Conservation (phyloP, 2,113 vertebrate genomes). For the human (Homo sapiens) region GRCh38 chr1:37222001-37222500, state of each 20-base stretch:
- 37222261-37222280: not conserved
- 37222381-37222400: not conserved
- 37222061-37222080: not conserved
- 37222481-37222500: not conserved
- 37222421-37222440: not conserved
- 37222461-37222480: not conserved
- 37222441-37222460: not conserved
- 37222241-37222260: slow-evolving; percentile 23
- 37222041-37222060: not conserved
- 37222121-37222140: not conserved
- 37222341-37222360: not conserved
- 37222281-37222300: not conserved
- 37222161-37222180: not conserved
- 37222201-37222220: not conserved
- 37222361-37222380: not conserved
- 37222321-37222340: not conserved
- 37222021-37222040: not conserved
- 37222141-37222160: not conserved
- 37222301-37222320: slow-evolving; percentile 9
- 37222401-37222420: not conserved
- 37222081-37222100: not conserved
- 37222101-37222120: not conserved
- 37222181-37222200: not conserved
- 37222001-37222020: not conserved
- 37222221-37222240: not conserved